A percentile compares a stretch with the other conserved stretches of the same genome.
Conservation (phyloP, 2,888 invertebrate species). For the Augiades crinisus region DNA sequence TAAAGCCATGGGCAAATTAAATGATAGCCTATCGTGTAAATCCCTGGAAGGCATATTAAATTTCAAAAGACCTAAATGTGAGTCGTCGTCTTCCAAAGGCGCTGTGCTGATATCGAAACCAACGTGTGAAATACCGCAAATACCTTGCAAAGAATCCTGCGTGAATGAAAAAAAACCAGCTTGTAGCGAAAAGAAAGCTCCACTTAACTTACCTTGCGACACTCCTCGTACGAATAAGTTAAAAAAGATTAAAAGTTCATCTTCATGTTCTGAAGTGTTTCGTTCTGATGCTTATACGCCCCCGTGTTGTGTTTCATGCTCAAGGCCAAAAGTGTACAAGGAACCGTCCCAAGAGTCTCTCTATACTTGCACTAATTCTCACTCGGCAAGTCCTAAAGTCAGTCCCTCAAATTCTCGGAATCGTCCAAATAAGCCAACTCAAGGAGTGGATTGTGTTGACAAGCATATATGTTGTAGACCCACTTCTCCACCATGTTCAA, state of each 20-base stretch:
- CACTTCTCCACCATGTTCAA: neutral
- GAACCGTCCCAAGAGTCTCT: constrained; percentile 26
- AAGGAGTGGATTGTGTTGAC: constrained; percentile 39
- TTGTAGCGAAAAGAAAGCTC: constrained; percentile 34
- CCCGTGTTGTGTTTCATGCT: too few relatives aligned
- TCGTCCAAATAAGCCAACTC: constrained; percentile 14
- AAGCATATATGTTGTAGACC: constrained; percentile 18
- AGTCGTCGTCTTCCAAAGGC: constrained; percentile 37
- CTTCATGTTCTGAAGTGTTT: constrained; percentile 11
- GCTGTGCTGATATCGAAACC: constrained; percentile 34
- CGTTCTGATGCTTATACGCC: too few relatives aligned
- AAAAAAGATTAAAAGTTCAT: neutral
- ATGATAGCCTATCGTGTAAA: constrained; percentile 28
- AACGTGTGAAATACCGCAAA: constrained; percentile 36
- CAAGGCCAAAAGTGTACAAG: constrained; percentile 1
- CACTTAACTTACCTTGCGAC: constrained; percentile 23
- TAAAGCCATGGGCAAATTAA: constrained; percentile 36
- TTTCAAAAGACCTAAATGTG: constrained; percentile 41
- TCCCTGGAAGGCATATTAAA: constrained; percentile 43
- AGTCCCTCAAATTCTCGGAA: constrained; percentile 15
- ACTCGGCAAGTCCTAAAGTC: neutral
- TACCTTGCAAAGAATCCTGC: constrained; percentile 39
- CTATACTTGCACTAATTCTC: too few relatives aligned
- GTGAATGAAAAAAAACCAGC: constrained; percentile 34
- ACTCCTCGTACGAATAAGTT: constrained; percentile 6